Evolutionary conservation across 1,140 invertebrate species (phyloP).

Genomic region (Leptopilina clavipes): DNA sequence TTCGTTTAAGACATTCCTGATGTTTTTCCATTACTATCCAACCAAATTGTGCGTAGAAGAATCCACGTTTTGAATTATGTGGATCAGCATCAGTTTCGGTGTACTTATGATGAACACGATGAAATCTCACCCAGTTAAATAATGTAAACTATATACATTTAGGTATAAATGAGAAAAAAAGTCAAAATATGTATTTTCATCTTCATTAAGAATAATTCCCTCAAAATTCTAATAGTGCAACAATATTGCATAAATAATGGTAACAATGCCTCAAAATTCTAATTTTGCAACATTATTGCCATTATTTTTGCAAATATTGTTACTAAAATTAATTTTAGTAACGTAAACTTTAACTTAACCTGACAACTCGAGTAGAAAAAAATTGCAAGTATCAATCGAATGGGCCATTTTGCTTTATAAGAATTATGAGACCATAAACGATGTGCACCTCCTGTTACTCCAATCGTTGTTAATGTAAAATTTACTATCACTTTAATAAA

Average conservation of each 20-base stretch:
- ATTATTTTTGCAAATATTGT: too few species aligned
- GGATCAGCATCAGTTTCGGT: neutral
- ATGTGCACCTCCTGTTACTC: conserved; percentile 89
- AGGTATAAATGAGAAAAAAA: too few species aligned
- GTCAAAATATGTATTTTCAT: too few species aligned
- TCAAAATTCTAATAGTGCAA: too few species aligned
- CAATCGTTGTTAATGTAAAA: conserved; percentile 75
- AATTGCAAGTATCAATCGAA: conserved; percentile 82
- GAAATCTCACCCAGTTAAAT: neutral
- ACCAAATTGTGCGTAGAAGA: neutral
- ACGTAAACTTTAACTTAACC: too few species aligned
- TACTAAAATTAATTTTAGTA: too few species aligned
- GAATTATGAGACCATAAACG: conserved; percentile 89
- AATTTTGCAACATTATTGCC: too few species aligned
- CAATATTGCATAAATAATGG: too few species aligned
- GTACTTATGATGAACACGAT: neutral
- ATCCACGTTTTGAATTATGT: neutral
- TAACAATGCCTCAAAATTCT: too few species aligned
- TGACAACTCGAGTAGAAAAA: conserved; percentile 80
- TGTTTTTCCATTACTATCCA: neutral
- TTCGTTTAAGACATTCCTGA: neutral
- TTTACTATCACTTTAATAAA: neutral
- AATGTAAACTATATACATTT: neutral
- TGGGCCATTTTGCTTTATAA: conserved; percentile 87
- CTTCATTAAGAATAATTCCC: too few species aligned